These are phyloP conservation scores for Apolygus lucorum DNA, from an alignment of 1,140 invertebrate genomes.

Conservation along the genomic window DNA sequence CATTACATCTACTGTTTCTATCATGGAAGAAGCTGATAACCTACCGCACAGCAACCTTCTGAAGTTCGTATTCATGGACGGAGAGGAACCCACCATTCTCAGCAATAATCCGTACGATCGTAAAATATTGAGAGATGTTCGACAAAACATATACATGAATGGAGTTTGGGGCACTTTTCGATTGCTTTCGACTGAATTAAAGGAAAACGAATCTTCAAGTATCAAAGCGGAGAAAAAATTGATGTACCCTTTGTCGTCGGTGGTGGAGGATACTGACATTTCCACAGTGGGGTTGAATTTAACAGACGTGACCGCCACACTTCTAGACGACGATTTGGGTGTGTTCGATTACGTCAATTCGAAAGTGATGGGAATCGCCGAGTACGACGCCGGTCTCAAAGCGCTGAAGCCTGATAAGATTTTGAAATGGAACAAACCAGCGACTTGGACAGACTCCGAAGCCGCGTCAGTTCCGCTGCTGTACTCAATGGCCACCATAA, in stretches of 20 bases:
- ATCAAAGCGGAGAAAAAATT: background rate
- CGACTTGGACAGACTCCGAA: constrained; percentile 46
- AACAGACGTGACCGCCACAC: background rate
- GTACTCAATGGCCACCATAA: constrained; percentile 30
- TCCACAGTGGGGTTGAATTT: background rate
- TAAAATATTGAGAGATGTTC: background rate
- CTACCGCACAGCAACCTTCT: background rate
- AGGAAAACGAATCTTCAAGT: background rate
- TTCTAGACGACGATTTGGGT: background rate
- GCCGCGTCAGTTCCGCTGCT: constrained; percentile 48
- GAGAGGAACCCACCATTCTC: background rate
- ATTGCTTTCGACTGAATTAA: background rate
- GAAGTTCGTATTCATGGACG: background rate
- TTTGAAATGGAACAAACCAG: constrained; percentile 45
- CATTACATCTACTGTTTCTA: background rate
- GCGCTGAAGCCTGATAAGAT: constrained; percentile 23
- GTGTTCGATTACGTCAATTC: background rate
- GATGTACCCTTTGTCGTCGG: background rate
- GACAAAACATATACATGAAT: background rate
- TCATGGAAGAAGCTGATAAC: background rate
- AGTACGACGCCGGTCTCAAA: background rate
- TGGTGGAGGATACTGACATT: background rate
- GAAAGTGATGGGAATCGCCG: background rate
- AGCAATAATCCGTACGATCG: background rate
- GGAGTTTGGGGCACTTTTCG: background rate